Conservation (phyloP, 2,797 vertebrate species). For the Mus minutoides region DNA sequence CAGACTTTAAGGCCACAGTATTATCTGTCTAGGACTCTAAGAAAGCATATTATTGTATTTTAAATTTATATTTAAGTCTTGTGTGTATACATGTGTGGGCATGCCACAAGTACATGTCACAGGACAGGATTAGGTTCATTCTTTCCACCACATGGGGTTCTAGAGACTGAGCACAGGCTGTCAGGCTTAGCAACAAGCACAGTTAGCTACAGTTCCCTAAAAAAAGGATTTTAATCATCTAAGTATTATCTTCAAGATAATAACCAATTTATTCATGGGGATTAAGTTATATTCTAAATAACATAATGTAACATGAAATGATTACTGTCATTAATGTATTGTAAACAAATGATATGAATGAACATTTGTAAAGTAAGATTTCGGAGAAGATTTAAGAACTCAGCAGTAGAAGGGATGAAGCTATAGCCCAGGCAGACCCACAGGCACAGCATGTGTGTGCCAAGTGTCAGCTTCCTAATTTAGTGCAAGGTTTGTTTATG, state of each 20-base stretch:
- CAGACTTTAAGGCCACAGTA: background rate
- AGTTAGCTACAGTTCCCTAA: background rate
- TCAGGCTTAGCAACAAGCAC: background rate
- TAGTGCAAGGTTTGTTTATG: background rate
- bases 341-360: conserved; percentile 21
- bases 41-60: conserved; percentile 44
- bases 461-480: background rate
- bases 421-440: background rate
- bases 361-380: background rate
- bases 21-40: background rate
- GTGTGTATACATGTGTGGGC: no score
- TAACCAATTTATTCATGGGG: conserved; percentile 30
- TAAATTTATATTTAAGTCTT: background rate
- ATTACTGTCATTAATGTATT: conserved; percentile 17
- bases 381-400: conserved; percentile 33
- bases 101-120: background rate
- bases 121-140: background rate
- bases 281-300: conserved; percentile 36
- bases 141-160: background rate
- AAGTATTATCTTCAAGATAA: background rate
- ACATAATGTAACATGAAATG: conserved; percentile 40
- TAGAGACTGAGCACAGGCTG: background rate
- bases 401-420: background rate
- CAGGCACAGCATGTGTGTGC: background rate
- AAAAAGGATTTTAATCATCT: conserved; percentile 17